These are phyloP conservation scores for Nyctereutes procyonoides DNA, from an alignment of 2,113 vertebrate species.

Conservation along the genomic window DNA sequence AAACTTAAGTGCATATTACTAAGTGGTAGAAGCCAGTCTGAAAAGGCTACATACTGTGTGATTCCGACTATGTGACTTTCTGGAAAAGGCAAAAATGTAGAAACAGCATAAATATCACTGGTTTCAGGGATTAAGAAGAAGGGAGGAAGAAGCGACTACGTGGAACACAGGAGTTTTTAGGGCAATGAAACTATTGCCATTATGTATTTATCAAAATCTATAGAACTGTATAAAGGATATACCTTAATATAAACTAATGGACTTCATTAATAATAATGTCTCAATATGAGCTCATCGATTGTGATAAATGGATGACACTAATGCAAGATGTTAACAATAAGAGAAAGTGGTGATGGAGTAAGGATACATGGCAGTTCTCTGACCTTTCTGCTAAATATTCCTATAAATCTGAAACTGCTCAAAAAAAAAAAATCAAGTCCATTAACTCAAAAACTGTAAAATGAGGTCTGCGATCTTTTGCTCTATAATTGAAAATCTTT, in stretches of 20 bases:
- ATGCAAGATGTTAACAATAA: background rate
- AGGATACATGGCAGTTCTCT: background rate
- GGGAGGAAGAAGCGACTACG: too few species aligned
- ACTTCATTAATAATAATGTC: background rate
- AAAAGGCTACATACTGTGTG: background rate
- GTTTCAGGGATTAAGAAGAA: background rate
- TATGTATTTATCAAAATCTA: background rate
- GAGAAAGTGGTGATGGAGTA: background rate
- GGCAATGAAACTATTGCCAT: background rate
- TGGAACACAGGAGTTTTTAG: background rate
- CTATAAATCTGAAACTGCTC: background rate
- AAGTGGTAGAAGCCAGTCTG: background rate
- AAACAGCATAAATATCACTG: background rate
- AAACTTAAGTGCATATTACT: background rate
- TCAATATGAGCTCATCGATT: background rate
- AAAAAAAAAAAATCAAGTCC: slow-evolving; percentile 12
- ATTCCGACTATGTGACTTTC: background rate
- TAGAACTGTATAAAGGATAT: background rate
- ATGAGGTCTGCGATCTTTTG: background rate
- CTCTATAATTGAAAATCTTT: background rate
- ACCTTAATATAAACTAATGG: background rate
- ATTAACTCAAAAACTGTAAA: background rate
- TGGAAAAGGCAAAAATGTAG: background rate
- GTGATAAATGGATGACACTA: background rate
- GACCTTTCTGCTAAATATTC: background rate